Evolutionary conservation across 1,140 invertebrate genomes (phyloP).

Genomic region (Caenorhabditis inopinata): DNA sequence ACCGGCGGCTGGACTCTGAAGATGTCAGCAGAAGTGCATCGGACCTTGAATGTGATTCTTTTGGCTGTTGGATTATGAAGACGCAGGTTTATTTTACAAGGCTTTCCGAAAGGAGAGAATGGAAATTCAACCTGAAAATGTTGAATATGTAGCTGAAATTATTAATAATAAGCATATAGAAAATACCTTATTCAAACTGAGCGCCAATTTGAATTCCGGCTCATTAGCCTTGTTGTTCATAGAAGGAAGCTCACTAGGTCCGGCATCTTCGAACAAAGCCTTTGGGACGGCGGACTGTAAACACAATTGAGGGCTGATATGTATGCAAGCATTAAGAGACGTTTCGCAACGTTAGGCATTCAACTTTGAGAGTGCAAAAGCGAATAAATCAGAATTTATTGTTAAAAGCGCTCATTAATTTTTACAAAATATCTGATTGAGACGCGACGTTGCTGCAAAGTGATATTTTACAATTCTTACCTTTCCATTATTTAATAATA

Average conservation of each 20-base stretch:
- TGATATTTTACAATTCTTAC: no score
- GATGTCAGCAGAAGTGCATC: constrained; percentile 37
- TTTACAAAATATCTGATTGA: no score
- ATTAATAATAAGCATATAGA: no score
- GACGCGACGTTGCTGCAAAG: no score
- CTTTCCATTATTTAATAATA: no score
- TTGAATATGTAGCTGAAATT: background rate
- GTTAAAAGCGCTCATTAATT: no score
- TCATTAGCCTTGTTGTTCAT: background rate
- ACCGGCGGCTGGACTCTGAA: constrained; percentile 41
- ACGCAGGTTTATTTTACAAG: background rate
- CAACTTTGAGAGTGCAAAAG: no score
- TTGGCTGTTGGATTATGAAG: background rate
- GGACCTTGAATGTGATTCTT: constrained; percentile 6
- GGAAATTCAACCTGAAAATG: background rate
- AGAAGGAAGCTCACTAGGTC: background rate
- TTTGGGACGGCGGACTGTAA: no score
- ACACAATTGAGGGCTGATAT: no score
- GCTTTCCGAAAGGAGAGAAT: background rate
- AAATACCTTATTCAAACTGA: background rate
- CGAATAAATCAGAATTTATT: no score
- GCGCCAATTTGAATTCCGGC: background rate
- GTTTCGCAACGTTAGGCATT: no score
- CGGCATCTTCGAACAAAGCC: background rate
- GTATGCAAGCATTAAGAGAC: no score